Conservation (phyloP, 2,113 vertebrate species). For the Megatriorchis doriae region DNA sequence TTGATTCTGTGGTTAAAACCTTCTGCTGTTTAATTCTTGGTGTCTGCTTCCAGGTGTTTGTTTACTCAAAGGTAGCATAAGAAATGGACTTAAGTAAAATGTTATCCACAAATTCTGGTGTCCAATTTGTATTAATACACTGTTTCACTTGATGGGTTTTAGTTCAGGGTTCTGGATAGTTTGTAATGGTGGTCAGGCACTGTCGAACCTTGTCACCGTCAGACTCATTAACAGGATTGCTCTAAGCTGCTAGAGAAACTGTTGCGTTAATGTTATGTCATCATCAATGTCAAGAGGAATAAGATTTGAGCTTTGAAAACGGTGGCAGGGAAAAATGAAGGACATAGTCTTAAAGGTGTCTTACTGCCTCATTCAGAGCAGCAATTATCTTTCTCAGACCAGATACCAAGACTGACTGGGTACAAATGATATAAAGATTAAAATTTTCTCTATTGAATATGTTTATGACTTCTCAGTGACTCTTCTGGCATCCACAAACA, state of each 20-base stretch:
- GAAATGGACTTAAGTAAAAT: neutral
- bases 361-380: neutral
- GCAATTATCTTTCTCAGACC: neutral
- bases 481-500: neutral
- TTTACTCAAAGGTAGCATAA: neutral
- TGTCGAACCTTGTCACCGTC: neutral
- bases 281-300: neutral
- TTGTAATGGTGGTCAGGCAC: neutral
- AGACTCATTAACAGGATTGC: neutral
- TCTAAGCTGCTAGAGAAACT: constrained; percentile 3
- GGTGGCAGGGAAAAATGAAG: neutral
- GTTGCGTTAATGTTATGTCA: neutral
- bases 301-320: neutral
- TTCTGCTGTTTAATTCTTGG: neutral
- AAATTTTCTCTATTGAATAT: neutral
- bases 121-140: neutral
- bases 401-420: neutral
- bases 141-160: no score
- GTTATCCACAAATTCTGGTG: neutral
- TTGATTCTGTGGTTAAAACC: neutral
- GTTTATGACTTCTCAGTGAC: neutral
- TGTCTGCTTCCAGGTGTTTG: neutral
- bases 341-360: neutral
- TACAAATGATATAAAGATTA: neutral
- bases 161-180: neutral